Evolutionary conservation across 2,113 vertebrate genomes (phyloP).

Genomic region (Burhinus oedicnemus): DNA sequence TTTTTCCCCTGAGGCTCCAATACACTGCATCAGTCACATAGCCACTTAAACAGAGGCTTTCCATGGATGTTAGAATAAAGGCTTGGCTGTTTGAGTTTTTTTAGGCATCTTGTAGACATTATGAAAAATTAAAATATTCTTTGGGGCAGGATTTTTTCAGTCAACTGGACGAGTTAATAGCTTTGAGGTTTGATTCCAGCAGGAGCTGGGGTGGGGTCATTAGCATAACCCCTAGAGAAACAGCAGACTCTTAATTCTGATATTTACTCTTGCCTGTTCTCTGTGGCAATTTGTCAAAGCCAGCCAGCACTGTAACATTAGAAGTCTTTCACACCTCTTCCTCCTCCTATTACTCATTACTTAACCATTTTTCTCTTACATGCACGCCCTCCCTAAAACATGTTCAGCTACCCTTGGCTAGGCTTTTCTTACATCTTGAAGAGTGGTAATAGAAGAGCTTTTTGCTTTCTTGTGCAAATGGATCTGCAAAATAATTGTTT

Average conservation of each 20-base stretch:
- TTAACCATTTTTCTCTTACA: not conserved
- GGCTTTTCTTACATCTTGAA: not conserved
- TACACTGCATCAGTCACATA: not conserved
- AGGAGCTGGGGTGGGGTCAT: not conserved
- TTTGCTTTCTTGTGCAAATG: slow-evolving; percentile 45
- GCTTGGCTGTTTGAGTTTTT: not conserved
- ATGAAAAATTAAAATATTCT: slow-evolving; percentile 65
- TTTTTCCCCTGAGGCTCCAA: slow-evolving; percentile 16
- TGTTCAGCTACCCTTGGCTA: not conserved
- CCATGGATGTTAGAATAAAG: slow-evolving; percentile 17
- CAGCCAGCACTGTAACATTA: not conserved
- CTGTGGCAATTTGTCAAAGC: slow-evolving; percentile 22
- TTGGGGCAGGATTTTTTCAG: slow-evolving; percentile 7
- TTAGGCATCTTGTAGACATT: slow-evolving; percentile 19
- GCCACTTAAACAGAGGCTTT: slow-evolving; percentile 27
- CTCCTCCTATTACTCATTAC: not conserved
- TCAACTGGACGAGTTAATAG: not conserved
- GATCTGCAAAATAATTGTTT: slow-evolving; percentile 7
- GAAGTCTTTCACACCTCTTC: not conserved
- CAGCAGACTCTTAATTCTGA: slow-evolving; percentile 7
- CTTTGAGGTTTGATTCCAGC: slow-evolving; percentile 40
- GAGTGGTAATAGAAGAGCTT: not conserved
- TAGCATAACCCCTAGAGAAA: slow-evolving; percentile 17
- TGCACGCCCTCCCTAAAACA: not conserved
- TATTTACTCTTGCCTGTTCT: slow-evolving; percentile 18